Evolutionary conservation across 2,113 vertebrate genomes (phyloP), one percentile per base, ranked within the genome.

Genomic region (Elanoides forficatus): DNA sequence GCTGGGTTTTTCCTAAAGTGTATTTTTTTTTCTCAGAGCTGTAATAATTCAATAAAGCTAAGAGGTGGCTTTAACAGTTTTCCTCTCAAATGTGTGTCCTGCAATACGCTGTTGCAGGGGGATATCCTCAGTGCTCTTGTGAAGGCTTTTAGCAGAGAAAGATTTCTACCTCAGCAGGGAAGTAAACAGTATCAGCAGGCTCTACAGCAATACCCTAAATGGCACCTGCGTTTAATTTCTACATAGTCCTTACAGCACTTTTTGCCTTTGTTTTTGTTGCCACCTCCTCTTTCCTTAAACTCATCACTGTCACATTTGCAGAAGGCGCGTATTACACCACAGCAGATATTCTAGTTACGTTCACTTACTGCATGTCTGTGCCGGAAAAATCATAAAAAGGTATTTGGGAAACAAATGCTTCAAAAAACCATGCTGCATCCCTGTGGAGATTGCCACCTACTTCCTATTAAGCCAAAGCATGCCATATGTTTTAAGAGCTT

Each of bases 21-120:
- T 59, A 20, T 52, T 62, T 85, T 90, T 66, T 40, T 40, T 38
- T 42, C 93, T 96, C 95, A 55, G 76, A 91, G 82, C 47, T 58
- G 81, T 74, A 97, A 97, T 95, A 95, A 97, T 96, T 97, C 96
- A 97, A 95, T 95, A 93, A 97, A 97, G 81, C 67, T 90, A 96
- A 27, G n/a, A 87, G 85, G 56, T 42, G 87, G 74, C 67, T 94
- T 95, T 93, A 95, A 74, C 53, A 91, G 74, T 72, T 94, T 93
- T 87, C 88, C 36, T 86, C 92, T 96, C 86, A 67, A 67, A 89
- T 18, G 23, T 9, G 50, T 68, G 86, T 91, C 93, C 87, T 93
- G 88, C 72, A 94, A 86, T 53, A 92, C 88, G 40, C 43, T 68
- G 93, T 91, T 88, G 76, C 86, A 78, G 62, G 43, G 75, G 86